These are phyloP conservation scores for Loriculus beryllinus DNA, from an alignment of 2,797 vertebrate genomes.

Conservation along the genomic window DNA sequence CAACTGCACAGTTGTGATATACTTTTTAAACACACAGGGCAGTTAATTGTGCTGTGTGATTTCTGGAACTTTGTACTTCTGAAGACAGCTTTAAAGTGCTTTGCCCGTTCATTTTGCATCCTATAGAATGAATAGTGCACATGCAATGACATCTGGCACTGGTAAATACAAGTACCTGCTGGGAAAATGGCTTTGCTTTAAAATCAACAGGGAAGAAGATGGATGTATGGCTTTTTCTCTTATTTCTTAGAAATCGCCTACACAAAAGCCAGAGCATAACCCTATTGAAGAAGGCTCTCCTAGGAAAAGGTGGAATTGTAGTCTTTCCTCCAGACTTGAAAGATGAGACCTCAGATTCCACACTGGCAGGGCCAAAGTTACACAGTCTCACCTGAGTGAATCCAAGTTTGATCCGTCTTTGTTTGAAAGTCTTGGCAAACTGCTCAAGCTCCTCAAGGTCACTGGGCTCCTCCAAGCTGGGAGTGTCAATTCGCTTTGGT, in stretches of 20 bases:
- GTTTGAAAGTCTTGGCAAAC: constrained; percentile 99
- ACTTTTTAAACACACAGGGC: constrained; percentile 24
- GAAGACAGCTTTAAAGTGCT: constrained; percentile 51
- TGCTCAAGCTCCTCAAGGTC: constrained; percentile 99
- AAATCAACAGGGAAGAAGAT: constrained; percentile 41
- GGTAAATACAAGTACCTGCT: constrained; percentile 53
- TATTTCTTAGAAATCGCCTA: constrained; percentile 31
- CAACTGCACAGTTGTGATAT: background rate
- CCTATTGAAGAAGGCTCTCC: constrained; percentile 11
- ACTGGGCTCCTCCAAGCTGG: constrained; percentile 97
- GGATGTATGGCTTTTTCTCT: constrained; percentile 30
- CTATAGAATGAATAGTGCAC: constrained; percentile 40
- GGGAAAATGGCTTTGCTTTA: constrained; percentile 56
- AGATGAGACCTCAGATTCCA: constrained; percentile 22
- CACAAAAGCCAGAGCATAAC: constrained; percentile 34
- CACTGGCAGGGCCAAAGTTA: constrained; percentile 35
- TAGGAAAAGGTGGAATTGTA: background rate
- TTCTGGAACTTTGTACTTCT: constrained; percentile 59
- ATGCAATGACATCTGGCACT: constrained; percentile 35
- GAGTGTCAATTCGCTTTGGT: constrained; percentile 96
- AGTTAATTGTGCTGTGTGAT: constrained; percentile 39
- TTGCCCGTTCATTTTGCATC: constrained; percentile 63
- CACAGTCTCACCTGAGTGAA: constrained; percentile 91
- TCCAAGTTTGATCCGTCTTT: constrained; percentile 98
- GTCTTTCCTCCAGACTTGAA: constrained; percentile 44